A percentile compares a stretch with the other conserved stretches of the same genome.
phyloP scores from a whole-genome alignment of 2,797 vertebrate species.

The Sus cebifrons region DNA sequence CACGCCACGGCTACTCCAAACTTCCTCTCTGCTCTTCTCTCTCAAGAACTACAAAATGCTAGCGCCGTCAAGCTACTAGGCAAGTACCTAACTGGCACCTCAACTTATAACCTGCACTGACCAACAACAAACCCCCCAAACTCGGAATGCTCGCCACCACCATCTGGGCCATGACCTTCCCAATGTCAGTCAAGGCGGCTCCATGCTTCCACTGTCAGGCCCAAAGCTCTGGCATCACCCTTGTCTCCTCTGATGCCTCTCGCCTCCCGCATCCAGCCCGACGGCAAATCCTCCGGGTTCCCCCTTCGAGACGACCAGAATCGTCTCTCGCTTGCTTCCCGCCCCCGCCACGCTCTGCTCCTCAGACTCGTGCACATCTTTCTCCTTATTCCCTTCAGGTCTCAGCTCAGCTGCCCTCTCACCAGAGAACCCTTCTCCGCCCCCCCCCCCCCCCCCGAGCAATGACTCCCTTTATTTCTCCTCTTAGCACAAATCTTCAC shows the following conservation, averaged over 20 bases:
- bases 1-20: neutral
- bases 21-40: neutral
- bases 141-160: neutral
- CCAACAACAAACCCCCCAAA: neutral
- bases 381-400: neutral
- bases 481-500: neutral
- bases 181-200: neutral
- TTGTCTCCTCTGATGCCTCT: neutral
- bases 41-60: neutral
- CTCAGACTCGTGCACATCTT: neutral
- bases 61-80: neutral
- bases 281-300: neutral
- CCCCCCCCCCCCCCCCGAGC: neutral
- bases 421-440: neutral
- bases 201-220: neutral
- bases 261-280: neutral
- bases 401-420: neutral
- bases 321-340: neutral
- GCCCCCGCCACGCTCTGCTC: neutral
- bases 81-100: neutral
- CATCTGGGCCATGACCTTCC: neutral
- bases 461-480: neutral
- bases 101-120: neutral
- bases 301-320: neutral
- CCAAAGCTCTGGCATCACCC: neutral